Conservation (phyloP, 2,113 vertebrate species). For the Pluvianellus socialis region DNA sequence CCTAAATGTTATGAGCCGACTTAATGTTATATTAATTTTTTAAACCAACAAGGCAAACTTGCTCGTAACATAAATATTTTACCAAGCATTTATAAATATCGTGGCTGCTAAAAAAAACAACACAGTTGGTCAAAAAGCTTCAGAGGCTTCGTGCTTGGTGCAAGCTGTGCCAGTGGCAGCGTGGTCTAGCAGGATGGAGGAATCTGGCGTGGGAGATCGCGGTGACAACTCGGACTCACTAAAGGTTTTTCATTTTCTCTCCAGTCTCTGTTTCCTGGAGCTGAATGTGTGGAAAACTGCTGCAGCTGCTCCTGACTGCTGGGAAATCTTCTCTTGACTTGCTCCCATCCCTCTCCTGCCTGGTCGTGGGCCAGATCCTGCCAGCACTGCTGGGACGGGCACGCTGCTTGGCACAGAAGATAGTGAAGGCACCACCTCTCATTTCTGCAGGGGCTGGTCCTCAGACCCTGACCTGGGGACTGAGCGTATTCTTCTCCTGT, state of each 20-base stretch:
- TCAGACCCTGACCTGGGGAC: not conserved
- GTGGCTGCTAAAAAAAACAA: slow-evolving; percentile 30
- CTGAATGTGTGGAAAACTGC: not conserved
- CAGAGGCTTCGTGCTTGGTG: not conserved
- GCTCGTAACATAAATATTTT: slow-evolving; percentile 64
- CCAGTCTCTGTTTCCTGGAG: not conserved
- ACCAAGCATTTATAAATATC: slow-evolving; percentile 67
- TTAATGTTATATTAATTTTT: slow-evolving; percentile 66
- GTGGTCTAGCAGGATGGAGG: not conserved
- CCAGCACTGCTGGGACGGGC: not conserved
- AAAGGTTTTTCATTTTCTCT: not conserved
- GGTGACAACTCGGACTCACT: fast-evolving
- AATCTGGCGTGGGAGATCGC: not conserved
- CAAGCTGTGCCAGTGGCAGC: fast-evolving
- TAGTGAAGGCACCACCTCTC: not conserved
- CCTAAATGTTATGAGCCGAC: not conserved
- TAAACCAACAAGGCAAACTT: slow-evolving; percentile 56
- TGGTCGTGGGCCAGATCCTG: not conserved
- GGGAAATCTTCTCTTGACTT: not conserved
- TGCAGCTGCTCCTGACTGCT: not conserved
- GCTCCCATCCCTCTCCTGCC: not conserved
- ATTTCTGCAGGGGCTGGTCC: not conserved
- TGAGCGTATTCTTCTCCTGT: fast-evolving
- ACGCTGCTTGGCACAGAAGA: not conserved
- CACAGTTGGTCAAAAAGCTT: not conserved